phyloP scores from a whole-genome alignment of 2,797 vertebrate genomes.

The Labroides dimidiatus region DNA sequence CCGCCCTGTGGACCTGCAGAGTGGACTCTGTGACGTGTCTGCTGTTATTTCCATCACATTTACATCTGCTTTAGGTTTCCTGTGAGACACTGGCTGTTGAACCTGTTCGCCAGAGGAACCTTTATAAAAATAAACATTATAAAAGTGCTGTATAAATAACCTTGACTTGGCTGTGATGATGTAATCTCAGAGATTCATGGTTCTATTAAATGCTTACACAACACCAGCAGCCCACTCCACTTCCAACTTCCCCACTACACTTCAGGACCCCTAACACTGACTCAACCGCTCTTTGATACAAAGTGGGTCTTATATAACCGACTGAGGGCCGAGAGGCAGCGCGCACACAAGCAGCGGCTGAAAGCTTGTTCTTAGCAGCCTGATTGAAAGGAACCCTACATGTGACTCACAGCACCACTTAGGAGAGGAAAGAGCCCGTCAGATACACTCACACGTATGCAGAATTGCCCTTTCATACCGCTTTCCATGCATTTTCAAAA shows the following conservation, averaged over 20 bases:
- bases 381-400: slow-evolving; percentile 57
- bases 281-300: slow-evolving; percentile 68
- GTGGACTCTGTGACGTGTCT: slow-evolving; percentile 26
- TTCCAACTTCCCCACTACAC: slow-evolving; percentile 61
- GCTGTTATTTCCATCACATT: slow-evolving; percentile 52
- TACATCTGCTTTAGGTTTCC: slow-evolving; percentile 49
- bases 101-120: slow-evolving; percentile 36
- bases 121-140: slow-evolving; percentile 62
- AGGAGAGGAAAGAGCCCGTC: slow-evolving; percentile 36
- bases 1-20: slow-evolving; percentile 45
- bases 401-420: slow-evolving; percentile 62
- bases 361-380: slow-evolving; percentile 47
- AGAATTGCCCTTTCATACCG: slow-evolving; percentile 34
- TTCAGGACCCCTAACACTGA: slow-evolving; percentile 69
- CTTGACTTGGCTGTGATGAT: slow-evolving; percentile 58
- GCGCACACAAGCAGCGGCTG: slow-evolving; percentile 11
- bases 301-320: slow-evolving; percentile 72
- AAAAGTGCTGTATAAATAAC: slow-evolving; percentile 63
- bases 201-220: slow-evolving; percentile 72
- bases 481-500: slow-evolving; percentile 47
- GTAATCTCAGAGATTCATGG: slow-evolving; percentile 63
- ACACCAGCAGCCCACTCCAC: slow-evolving; percentile 67
- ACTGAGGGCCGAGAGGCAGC: slow-evolving; percentile 21
- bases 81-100: slow-evolving; percentile 13
- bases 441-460: slow-evolving; percentile 30